A percentile compares a stretch with the other conserved stretches of the same genome.
Evolutionary conservation across 2,797 vertebrate genomes (phyloP).

Genomic region (Oreonectes daqikongensis): DNA sequence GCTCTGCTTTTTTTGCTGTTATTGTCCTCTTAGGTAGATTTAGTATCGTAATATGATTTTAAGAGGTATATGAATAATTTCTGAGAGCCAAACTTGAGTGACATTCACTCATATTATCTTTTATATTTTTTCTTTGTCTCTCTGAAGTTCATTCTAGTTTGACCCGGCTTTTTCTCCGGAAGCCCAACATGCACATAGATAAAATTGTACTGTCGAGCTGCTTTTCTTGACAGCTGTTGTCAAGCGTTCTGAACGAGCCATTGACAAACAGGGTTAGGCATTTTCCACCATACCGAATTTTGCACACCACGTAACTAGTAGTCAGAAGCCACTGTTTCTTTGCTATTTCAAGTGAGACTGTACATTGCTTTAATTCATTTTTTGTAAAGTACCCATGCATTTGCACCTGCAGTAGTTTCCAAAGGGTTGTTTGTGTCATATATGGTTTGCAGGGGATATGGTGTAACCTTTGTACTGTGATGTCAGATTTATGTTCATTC

Average conservation of each 20-base stretch:
- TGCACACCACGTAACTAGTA: conserved; percentile 13
- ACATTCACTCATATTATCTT: conserved; percentile 76
- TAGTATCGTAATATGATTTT: conserved; percentile 72
- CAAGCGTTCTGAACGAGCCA: conserved; percentile 61
- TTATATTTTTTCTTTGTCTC: conserved; percentile 50
- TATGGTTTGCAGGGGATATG: conserved; percentile 30
- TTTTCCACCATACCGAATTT: conserved; percentile 45
- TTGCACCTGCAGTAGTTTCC: conserved; percentile 23
- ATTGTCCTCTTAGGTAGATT: conserved; percentile 55
- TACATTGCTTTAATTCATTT: conserved; percentile 11
- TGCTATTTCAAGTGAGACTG: not conserved
- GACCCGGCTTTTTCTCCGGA: conserved; percentile 65
- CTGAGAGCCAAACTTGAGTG: conserved; percentile 81
- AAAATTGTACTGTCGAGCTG: conserved; percentile 65
- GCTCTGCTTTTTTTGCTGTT: conserved; percentile 31
- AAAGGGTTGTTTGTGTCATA: conserved; percentile 27
- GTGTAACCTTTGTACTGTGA: conserved; percentile 44
- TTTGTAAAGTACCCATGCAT: conserved; percentile 10
- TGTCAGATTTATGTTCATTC: conserved; percentile 33
- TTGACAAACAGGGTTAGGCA: conserved; percentile 69
- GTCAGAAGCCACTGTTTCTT: conserved; percentile 20
- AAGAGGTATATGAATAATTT: conserved; percentile 73
- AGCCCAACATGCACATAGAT: conserved; percentile 69
- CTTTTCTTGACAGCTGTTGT: conserved; percentile 44
- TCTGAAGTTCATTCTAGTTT: conserved; percentile 54